Percentiles rank a stretch among this genome's conserved stretches.
Conservation (phyloP, 1,140 invertebrate genomes). For the Papilio helenus region DNA sequence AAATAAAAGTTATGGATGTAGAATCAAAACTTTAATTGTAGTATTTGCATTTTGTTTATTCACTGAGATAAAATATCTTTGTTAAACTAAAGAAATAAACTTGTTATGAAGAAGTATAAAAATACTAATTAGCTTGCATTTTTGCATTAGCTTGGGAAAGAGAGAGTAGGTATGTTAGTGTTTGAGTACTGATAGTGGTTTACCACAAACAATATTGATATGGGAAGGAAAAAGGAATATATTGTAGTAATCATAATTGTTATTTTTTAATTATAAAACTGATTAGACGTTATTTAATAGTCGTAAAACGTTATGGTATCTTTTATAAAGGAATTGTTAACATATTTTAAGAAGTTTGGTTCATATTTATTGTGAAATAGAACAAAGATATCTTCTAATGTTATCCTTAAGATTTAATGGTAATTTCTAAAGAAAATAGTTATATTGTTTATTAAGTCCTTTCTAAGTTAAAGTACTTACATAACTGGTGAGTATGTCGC, state of each 20-base stretch:
- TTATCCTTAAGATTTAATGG: background rate
- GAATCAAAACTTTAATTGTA: too few relatives aligned
- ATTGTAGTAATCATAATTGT: background rate
- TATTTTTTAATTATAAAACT: background rate
- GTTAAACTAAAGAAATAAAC: too few relatives aligned
- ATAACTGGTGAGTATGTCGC: slow-evolving; percentile 65
- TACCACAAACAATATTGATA: background rate
- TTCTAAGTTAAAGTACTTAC: slow-evolving; percentile 55
- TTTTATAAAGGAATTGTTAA: too few relatives aligned
- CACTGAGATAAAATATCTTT: too few relatives aligned
- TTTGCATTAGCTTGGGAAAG: background rate
- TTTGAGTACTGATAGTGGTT: background rate
- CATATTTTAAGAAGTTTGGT: too few relatives aligned
- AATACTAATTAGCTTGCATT: background rate
- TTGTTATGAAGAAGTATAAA: background rate
- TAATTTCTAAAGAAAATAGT: too few relatives aligned
- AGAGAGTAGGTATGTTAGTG: background rate
- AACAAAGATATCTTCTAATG: too few relatives aligned
- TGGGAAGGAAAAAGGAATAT: background rate
- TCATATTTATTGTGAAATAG: too few relatives aligned
- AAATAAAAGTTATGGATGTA: too few relatives aligned
- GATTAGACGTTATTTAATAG: background rate
- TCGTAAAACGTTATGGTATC: too few relatives aligned
- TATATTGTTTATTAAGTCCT: background rate
- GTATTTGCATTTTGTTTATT: too few relatives aligned